Evolutionary conservation across 2,888 invertebrate genomes (phyloP).

Genomic region (Drosophila formosana): DNA sequence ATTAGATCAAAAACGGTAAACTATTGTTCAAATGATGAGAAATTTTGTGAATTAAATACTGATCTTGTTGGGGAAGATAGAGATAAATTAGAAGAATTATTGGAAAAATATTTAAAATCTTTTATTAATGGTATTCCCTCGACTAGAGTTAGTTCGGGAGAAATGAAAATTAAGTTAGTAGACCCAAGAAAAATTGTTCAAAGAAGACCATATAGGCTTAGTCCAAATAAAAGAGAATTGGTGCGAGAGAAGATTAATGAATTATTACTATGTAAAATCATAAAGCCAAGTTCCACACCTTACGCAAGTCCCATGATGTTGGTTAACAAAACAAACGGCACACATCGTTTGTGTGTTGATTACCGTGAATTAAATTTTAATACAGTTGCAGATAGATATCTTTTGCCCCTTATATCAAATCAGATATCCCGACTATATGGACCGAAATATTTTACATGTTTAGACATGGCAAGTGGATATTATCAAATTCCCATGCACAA

Average conservation of each 20-base stretch:
- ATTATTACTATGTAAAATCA: slow-evolving; percentile 9
- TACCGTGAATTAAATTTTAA: slow-evolving; percentile 17
- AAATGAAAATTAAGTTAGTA: slow-evolving; percentile 21
- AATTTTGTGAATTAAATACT: slow-evolving; percentile 20
- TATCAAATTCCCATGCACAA: slow-evolving; percentile 17
- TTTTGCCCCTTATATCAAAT: slow-evolving; percentile 10
- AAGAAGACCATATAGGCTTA: slow-evolving; percentile 25
- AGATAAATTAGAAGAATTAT: slow-evolving; percentile 8
- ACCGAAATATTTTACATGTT: slow-evolving; percentile 21
- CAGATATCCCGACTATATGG: slow-evolving; percentile 19
- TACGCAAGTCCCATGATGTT: neutral
- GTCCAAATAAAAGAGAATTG: slow-evolving; percentile 8
- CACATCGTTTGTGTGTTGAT: slow-evolving; percentile 12
- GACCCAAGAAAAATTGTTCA: slow-evolving; percentile 21
- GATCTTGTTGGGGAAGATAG: slow-evolving; percentile 22
- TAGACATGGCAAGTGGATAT: slow-evolving; percentile 21
- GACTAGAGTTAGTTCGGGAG: slow-evolving; percentile 2
- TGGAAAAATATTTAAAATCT: slow-evolving; percentile 14
- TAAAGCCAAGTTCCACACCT: neutral
- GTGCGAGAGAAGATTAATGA: slow-evolving; percentile 17
- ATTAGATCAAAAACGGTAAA: slow-evolving; percentile 22
- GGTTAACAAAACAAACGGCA: slow-evolving; percentile 3
- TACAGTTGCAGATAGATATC: slow-evolving; percentile 20
- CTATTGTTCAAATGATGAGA: slow-evolving; percentile 21
- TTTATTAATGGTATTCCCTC: slow-evolving; percentile 12